Base-by-base conservation (phyloP, 2,888 invertebrate genomes). In the Marasmarcha lunaedactyla region DNA sequence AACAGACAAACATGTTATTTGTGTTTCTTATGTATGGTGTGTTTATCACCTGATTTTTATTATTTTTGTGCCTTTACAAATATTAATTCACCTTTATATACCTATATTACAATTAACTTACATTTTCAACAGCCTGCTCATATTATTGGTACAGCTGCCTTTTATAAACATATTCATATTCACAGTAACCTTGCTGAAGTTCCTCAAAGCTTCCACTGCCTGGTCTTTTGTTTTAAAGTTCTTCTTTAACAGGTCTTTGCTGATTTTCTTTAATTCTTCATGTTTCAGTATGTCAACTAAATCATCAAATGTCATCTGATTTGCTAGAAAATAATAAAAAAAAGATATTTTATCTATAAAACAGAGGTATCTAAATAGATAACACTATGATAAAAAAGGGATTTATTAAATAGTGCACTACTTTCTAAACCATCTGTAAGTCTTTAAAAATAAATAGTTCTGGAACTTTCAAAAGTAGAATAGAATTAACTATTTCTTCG, bases 211-310 rank as follows among this genome's bases (percentile, higher is more conserved):
- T 11, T 57, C 47, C 3, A 62, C 54, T 2, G 64, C 64, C 30
- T 57, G 55, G 39, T 64, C 50, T 46, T 81, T 81, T 1, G 57
- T 55, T 15, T 45, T 49, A 4, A 52, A 54, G 42, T 67, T 72
- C 2, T 71, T 33, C 45, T 76, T 74, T 1, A 77, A 55, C 4
- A 30, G 13, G 7, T 61, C 55, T 45, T 77, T 74, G 45, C 76
- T 76, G 39, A 81, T 59, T 36, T 57, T 47, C 40, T 63, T 61
- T 15, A 83, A 43, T 14, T 81, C 76, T 4, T 59, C 54, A 25
- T 45, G 46, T 45, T 59, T 70, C 36, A 84, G 45, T 13, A 74
- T 38, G 13, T 51, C 42, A 4, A 54, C 46, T 38, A 50, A 57
- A 7, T 70, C 62, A 44, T 69, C 55, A 47, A 70, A 61, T 27